phyloP scores from a whole-genome alignment of 2,113 vertebrate species.

The Megalops atlanticus region DNA sequence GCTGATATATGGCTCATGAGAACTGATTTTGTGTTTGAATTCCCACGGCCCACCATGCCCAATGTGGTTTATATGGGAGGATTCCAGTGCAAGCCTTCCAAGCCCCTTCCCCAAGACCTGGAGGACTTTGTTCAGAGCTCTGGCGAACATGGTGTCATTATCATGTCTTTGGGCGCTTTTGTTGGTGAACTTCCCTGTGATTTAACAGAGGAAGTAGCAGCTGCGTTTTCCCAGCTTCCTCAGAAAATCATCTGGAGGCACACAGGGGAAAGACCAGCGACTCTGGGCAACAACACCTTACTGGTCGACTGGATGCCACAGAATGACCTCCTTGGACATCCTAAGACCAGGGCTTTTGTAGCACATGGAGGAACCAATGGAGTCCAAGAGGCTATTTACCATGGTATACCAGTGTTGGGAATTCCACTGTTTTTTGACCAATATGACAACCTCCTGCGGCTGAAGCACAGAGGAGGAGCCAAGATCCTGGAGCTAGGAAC shows the following conservation, averaged over 20 bases:
- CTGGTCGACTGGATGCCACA: conserved; percentile 60
- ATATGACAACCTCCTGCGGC: conserved; percentile 62
- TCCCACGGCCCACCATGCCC: too few species aligned
- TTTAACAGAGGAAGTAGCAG: conserved; percentile 53
- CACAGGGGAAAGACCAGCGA: conserved; percentile 46
- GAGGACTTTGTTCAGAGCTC: too few species aligned
- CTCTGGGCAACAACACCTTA: conserved; percentile 66
- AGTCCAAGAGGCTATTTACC: conserved; percentile 65
- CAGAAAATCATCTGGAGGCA: conserved; percentile 70
- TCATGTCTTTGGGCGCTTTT: conserved; percentile 69
- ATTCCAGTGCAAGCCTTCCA: too few species aligned
- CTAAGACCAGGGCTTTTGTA: too few species aligned
- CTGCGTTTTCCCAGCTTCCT: conserved; percentile 60
- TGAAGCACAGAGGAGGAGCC: conserved; percentile 56
- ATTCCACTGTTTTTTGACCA: conserved; percentile 63
- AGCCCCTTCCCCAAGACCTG: too few species aligned
- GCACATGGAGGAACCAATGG: too few species aligned
- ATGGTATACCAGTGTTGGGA: conserved; percentile 61
- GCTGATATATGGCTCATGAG: too few species aligned
- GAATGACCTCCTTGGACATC: too few species aligned
- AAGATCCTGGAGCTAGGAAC: conserved; percentile 44
- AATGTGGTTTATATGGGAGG: too few species aligned
- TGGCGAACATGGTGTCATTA: conserved; percentile 63
- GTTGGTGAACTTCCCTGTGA: conserved; percentile 49
- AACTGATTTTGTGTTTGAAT: too few species aligned